Evolutionary conservation across 2,888 invertebrate genomes (phyloP), one percentile per base, ranked within the genome.

Genomic region (Leptinotarsa juncta): DNA sequence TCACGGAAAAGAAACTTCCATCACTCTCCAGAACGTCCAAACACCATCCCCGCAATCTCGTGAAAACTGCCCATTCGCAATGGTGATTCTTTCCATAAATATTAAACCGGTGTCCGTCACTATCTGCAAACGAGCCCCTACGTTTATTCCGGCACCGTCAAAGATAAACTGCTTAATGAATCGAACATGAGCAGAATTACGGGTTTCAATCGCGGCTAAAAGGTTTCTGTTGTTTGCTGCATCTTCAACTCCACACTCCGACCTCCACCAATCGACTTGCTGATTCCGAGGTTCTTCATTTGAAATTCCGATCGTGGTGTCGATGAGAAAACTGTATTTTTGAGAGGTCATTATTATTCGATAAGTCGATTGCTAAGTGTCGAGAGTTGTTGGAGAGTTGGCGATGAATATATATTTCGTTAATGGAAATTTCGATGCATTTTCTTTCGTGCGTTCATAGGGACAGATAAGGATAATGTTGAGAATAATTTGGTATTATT

Each of bases 171-270:
- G 65, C 72, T 85, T 87, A 87, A 88, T 88, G 88, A 88, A 88
- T 87, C 86, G 88, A 87, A 88, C 88, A 87, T 87, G 88, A 87
- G 86, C 81, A 78, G 82, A 85, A 84, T 85, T 85, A 83, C 86
- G 84, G 83, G 84, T 85, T 60, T 85, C 87, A 86, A 86, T 86
- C 82, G 82, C 81, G 79, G 83, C 87, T 88, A 87, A 88, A 88
- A 88, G 87, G 87, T 87, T 88, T 88, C 86, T 86, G 85, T 85
- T 87, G 87, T 88, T 86, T 82, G 83, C 80, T 80, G 81, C 83
- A 78, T 82, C 81, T 82, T 81, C 77, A 80, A 79, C 81, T 81
- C 78, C 73, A 75, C 77, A 77, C 70, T 71, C 70, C 57, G 42
- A 42, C 42, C 42, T 23, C 55, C 42, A n/a, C 51, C 48, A 42